phyloP scores from a whole-genome alignment of 2,113 vertebrate genomes.

The Psilopsiagon aurifrons region DNA sequence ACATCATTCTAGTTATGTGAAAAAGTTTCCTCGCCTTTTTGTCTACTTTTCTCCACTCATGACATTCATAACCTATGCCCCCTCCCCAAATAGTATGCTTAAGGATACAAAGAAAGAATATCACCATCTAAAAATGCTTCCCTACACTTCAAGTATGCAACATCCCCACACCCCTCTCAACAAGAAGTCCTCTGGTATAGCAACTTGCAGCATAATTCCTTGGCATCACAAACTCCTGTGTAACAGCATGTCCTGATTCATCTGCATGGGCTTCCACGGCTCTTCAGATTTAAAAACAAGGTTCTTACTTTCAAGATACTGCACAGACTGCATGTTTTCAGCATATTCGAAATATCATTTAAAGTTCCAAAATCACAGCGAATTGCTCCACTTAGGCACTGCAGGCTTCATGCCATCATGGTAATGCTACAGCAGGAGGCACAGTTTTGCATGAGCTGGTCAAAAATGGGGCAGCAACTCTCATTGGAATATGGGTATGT shows the following conservation, averaged over 20 bases:
- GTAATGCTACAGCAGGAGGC: neutral
- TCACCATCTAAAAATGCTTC: neutral
- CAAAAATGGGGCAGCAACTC: neutral
- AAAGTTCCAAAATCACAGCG: neutral
- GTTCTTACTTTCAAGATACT: neutral
- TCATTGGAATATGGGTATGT: neutral
- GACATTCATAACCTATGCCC: neutral
- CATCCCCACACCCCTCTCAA: rapidly evolving
- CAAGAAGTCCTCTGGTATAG: neutral
- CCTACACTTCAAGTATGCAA: neutral
- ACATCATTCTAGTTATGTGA: neutral
- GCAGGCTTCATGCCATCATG: neutral
- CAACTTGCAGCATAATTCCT: neutral
- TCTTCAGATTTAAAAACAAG: neutral
- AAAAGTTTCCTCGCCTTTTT: neutral
- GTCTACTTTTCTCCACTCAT: neutral
- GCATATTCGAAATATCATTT: neutral
- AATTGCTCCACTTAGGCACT: neutral
- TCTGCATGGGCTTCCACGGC: neutral
- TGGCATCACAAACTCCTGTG: neutral
- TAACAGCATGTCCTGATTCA: neutral
- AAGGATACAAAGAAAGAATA: neutral
- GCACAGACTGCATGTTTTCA: neutral
- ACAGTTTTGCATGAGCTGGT: neutral
- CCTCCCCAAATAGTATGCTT: neutral